A percentile compares a stretch with the other conserved stretches of the same genome.
Conservation (phyloP, 2,888 invertebrate genomes). For the Leptinotarsa juncta region DNA sequence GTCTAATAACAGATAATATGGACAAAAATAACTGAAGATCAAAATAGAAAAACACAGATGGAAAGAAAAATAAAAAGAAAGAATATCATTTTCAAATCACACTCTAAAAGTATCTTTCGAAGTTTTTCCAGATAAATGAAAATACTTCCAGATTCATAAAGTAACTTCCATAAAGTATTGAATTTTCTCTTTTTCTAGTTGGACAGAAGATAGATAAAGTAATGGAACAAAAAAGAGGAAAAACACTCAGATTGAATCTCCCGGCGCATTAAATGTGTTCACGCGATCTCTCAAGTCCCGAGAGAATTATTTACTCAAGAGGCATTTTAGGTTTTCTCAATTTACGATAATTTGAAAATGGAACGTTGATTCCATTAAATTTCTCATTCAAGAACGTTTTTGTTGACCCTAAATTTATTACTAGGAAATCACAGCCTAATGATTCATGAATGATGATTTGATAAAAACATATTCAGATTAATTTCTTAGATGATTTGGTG, state of each 20-base stretch:
- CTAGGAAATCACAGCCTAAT: background rate
- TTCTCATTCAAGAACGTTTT: constrained; percentile 4
- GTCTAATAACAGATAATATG: too few relatives aligned
- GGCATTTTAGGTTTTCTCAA: constrained; percentile 16
- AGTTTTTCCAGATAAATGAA: background rate
- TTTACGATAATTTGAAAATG: constrained; percentile 12
- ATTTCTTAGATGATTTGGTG: background rate
- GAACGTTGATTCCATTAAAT: constrained; percentile 11
- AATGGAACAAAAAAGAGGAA: constrained; percentile 9
- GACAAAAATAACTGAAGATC: too few relatives aligned
- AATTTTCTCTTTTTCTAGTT: background rate
- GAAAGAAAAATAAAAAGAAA: too few relatives aligned
- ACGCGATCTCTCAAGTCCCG: constrained; percentile 31
- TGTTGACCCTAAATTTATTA: background rate
- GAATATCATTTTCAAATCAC: too few relatives aligned
- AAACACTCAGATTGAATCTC: constrained; percentile 36
- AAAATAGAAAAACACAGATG: too few relatives aligned
- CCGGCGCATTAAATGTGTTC: constrained; percentile 37
- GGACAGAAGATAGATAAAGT: constrained; percentile 4
- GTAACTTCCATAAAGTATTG: background rate
- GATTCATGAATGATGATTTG: constrained; percentile 7
- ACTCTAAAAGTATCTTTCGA: too few relatives aligned
- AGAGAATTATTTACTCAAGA: constrained; percentile 17
- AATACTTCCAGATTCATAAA: background rate
- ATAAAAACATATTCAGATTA: background rate